Percentiles rank a stretch among this genome's conserved stretches.
These are phyloP conservation scores for Brachionus sp. DNA, from an alignment of 1,140 invertebrate genomes.

Conservation along the genomic window DNA sequence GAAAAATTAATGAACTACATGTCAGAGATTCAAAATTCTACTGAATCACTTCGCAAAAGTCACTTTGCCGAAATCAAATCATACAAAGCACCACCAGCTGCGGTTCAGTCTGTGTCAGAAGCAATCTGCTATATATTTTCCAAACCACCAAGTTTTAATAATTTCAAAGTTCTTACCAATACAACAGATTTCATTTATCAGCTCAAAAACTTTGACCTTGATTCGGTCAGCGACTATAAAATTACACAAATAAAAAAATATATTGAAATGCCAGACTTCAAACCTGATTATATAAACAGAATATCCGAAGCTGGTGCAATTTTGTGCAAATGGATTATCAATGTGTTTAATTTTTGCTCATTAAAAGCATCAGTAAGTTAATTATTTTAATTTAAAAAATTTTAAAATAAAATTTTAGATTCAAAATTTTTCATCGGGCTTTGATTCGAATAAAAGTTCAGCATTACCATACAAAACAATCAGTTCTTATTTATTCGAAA, in stretches of 20 bases:
- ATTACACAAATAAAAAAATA: not conserved
- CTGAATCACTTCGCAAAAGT: not conserved
- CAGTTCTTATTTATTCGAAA: not conserved
- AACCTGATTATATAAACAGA: not conserved
- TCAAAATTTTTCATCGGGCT: not conserved
- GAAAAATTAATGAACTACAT: not conserved
- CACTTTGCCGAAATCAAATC: constrained; percentile 7
- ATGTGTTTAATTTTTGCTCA: not conserved
- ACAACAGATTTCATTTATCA: not conserved
- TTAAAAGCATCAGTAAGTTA: not conserved
- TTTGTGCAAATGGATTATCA: constrained; percentile 10
- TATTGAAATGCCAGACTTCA: not conserved
- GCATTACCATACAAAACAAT: not conserved
- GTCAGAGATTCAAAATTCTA: not conserved
- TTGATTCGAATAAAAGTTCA: not conserved
- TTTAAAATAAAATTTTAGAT: not conserved
- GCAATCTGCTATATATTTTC: not conserved
- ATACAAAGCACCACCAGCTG: not conserved
- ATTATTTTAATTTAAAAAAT: not conserved
- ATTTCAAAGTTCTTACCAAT: not conserved
- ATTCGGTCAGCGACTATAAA: not conserved
- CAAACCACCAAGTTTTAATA: not conserved
- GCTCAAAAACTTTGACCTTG: not conserved
- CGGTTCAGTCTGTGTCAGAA: not conserved
- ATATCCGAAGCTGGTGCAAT: not conserved